Base-by-base conservation (phyloP, 2,113 vertebrate species). In the Motacilla tschutschensis region DNA sequence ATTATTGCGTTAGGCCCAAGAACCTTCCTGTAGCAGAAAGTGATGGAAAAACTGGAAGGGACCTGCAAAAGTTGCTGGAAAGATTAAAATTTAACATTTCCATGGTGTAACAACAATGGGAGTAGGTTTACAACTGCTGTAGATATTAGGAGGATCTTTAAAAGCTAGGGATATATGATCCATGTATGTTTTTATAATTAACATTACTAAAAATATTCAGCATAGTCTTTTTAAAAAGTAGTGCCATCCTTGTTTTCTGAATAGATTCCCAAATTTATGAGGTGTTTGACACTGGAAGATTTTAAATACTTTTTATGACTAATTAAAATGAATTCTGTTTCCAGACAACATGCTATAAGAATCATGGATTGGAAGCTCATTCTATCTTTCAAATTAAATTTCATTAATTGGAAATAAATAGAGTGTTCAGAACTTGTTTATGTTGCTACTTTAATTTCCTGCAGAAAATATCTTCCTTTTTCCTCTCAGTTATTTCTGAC, bases 401-500 rank as follows among this genome's bases (percentile, higher is more conserved):
- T 80, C 59, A 73, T 89, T 90, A 91, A 93, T 63, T 85, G 59
- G 35, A 94, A 92, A 84, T 40, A 93, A 92, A 89, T 60, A 43
- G 80, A 80, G 25, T 90, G 63, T 55, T 92, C 78, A 60, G 70
- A 88, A 85, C 31, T 64, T 62, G 64, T 83, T 91, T 89, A 80
- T n/a, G 18, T 47, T 73, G 47, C 50, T 80, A 35, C 66, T 90
- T 90, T 76, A 84, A 85, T 95, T 90, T 92, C 63, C 47, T 54
- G 58, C 33, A 50, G 59, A 85, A 93, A 88, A 40, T 38, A 77
- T 9, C 76, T 83, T 79, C 48, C 33, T 29, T 73, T 79, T 54
- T 2, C 50, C 35, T 73, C 51, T 36, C 33, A 87, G 58, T 88
- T 87, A 91, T 78, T 88, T 91, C 75, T 83, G 33, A 72, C 44